Evolutionary conservation across 2,113 vertebrate species (phyloP), one percentile per base, ranked within the genome.

Genomic region (Actinemys pallida): DNA sequence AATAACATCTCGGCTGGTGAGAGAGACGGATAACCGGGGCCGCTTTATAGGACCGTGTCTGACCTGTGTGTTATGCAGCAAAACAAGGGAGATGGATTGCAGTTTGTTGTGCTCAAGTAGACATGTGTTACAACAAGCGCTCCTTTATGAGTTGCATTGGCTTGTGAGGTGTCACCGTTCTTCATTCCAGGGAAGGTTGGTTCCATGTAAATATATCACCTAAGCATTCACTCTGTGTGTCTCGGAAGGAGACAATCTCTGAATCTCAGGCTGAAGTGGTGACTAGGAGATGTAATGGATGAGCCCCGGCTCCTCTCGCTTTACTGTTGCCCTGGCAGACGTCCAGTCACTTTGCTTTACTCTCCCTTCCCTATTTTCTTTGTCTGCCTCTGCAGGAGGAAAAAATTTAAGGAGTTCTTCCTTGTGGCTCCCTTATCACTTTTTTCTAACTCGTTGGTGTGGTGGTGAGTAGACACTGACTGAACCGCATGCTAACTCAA

Each of bases 61-160:
- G 22, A 50, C 8, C 17, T 14, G 47, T 25, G 1, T 76, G 35
- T 52, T 39, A 42, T 1, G 9, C 0, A 0, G 6, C 56, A 22
- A 62, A 31, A 52, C n/a, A 72, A 62, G 3, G 17, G 83, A 6
- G 16, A 1, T 0, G 50, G 19, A 69, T 3, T 0, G 13, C 25
- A 88, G 1, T 86, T 81, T 78, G 50, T 25, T 90, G 54, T 75
- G 39, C 76, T 92, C 1, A 0, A 49, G 59, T 10, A 86, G 11
- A 3, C 31, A 53, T 25, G 29, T 69, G 83, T 29, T 10, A n/a
- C 50, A 42, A 81, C 42, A 94, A 90, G 19, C 45, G 11, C 29
- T 94, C n/a, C 49, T 42, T 3, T 4, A 94, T 50, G 4, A 84
- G 20, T 35, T 69, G 5, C 31, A 29, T 78, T 83, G 83, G 54